phyloP scores from a whole-genome alignment of 2,113 vertebrate genomes.

The Erpornis zantholeuca region DNA sequence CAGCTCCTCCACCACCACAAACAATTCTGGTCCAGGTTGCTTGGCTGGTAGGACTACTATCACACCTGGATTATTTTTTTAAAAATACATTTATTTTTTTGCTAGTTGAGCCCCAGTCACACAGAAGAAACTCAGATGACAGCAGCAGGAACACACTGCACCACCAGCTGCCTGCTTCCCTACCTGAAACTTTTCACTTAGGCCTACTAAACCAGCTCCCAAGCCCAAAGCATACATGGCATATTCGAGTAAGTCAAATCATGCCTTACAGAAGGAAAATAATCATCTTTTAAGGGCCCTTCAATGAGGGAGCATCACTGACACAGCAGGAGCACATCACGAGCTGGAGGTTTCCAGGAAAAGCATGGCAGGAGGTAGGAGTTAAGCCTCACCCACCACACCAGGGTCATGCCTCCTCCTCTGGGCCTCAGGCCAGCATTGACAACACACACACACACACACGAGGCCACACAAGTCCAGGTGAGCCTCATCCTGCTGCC shows the following conservation, averaged over 20 bases:
- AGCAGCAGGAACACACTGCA: not conserved
- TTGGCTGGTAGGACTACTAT: not conserved
- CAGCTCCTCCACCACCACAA: not conserved
- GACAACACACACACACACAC: not conserved
- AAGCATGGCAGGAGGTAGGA: not conserved
- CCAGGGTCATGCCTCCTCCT: not conserved
- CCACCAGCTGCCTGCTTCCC: not conserved
- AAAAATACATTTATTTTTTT: not conserved
- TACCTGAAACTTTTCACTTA: not conserved
- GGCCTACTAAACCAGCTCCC: not conserved
- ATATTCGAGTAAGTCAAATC: not conserved
- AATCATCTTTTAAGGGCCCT: not conserved
- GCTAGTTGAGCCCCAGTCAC: not conserved
- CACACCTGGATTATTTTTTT: not conserved
- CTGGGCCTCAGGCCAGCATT: not conserved
- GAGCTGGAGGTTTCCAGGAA: not conserved
- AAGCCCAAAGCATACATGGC: not conserved
- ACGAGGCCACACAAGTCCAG: not conserved
- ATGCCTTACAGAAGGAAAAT: not conserved
- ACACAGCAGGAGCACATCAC: accelerated
- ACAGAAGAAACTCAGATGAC: not conserved
- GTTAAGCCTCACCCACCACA: not conserved
- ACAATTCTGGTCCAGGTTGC: not conserved
- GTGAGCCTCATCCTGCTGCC: not conserved
- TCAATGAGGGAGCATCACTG: not conserved